These are phyloP conservation scores for Xiphorhynchus erythropygius DNA, from an alignment of 2,797 vertebrate species.

Conservation along the genomic window DNA sequence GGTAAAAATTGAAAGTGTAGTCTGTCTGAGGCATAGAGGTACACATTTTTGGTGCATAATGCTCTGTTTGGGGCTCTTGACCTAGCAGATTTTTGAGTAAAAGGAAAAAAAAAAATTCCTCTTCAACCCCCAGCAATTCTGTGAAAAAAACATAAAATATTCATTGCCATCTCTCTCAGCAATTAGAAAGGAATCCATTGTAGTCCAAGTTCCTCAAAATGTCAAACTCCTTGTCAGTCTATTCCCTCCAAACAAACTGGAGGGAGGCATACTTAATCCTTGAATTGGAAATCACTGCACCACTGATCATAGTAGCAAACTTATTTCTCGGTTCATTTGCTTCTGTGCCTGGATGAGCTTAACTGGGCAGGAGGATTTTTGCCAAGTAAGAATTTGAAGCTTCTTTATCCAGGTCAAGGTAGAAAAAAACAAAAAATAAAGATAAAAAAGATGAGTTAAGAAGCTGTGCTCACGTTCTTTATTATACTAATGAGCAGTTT, in stretches of 20 bases:
- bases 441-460: not conserved
- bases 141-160: not conserved
- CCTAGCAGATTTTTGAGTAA: not conserved
- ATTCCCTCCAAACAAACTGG: not conserved
- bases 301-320: not conserved
- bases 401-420: not conserved
- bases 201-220: not conserved
- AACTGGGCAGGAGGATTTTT: not conserved
- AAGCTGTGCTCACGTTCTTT: not conserved
- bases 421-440: not conserved
- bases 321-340: slow-evolving; percentile 18
- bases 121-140: not conserved
- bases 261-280: not conserved
- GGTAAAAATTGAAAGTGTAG: not conserved
- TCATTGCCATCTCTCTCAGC: not conserved
- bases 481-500: not conserved
- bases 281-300: slow-evolving; percentile 14
- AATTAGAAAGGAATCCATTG: not conserved
- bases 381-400: not conserved
- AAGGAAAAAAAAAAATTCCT: not conserved
- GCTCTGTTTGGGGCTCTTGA: not conserved
- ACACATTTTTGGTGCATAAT: not conserved
- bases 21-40: not conserved
- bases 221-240: not conserved
- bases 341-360: not conserved